Conservation (phyloP, 64 coral and sea anemone genomes). For the Acropora tenuis region DNA sequence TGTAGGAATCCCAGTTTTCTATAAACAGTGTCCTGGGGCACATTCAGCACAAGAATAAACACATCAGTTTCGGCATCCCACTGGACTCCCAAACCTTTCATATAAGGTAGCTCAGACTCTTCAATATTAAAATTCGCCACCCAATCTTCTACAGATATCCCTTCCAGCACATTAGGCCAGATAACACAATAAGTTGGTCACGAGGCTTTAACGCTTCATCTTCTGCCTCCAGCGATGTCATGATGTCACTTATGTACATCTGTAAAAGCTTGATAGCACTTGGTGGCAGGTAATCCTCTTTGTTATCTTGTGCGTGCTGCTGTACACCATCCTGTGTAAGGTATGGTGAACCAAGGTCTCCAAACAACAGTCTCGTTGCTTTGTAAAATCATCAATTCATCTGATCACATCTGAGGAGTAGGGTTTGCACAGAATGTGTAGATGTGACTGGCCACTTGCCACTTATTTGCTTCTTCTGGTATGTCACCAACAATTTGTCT, state of each 20-base stretch:
- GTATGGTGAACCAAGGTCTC: slow-evolving; percentile 40
- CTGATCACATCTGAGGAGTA: not conserved
- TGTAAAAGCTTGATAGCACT: slow-evolving; percentile 1
- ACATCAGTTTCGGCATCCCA: slow-evolving; percentile 31
- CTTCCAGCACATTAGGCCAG: slow-evolving; percentile 31
- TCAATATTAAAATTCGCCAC: slow-evolving; percentile 44
- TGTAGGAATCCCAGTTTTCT: slow-evolving; percentile 41
- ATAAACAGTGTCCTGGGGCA: not conserved
- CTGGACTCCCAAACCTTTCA: slow-evolving; percentile 49
- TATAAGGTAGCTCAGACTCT: slow-evolving; percentile 25
- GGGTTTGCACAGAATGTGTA: slow-evolving; percentile 1
- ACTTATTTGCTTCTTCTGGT: not conserved
- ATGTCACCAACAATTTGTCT: slow-evolving; percentile 23
- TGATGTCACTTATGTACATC: slow-evolving; percentile 65
- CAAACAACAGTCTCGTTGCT: slow-evolving; percentile 35
- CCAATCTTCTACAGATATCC: slow-evolving; percentile 30
- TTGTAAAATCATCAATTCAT: slow-evolving; percentile 69
- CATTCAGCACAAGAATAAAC: slow-evolving; percentile 6
- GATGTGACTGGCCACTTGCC: not conserved
- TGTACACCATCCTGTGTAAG: slow-evolving; percentile 25
- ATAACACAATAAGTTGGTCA: slow-evolving; percentile 11
- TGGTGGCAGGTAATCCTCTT: slow-evolving; percentile 19
- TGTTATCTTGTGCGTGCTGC: slow-evolving; percentile 16
- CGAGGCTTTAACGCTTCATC: slow-evolving; percentile 4
- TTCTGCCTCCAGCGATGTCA: slow-evolving; percentile 11